These are phyloP conservation scores for Leucoma salicis DNA, from an alignment of 2,888 invertebrate genomes.

Conservation along the genomic window DNA sequence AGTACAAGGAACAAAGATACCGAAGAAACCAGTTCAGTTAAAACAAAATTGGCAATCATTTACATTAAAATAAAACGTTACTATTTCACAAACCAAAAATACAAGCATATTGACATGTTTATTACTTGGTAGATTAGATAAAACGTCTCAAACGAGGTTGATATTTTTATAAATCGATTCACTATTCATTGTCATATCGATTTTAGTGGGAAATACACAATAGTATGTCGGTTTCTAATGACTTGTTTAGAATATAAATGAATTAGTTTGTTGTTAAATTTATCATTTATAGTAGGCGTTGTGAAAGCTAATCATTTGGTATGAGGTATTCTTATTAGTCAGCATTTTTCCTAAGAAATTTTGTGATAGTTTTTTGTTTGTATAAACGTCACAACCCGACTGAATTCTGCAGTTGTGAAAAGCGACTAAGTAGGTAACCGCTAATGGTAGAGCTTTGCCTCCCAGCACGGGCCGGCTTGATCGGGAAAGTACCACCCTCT, in stretches of 20 bases:
- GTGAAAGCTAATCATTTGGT: not conserved
- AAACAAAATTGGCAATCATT: not conserved
- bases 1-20: not conserved
- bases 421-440: no score
- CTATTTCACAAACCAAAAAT: conserved; percentile 1
- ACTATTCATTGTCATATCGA: conserved; percentile 1
- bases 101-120: conserved; percentile 1
- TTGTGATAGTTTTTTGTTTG: no score
- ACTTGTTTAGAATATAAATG: conserved; percentile 1
- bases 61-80: not conserved
- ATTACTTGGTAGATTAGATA: not conserved
- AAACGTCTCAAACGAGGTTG: conserved; percentile 6
- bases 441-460: no score
- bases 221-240: conserved; percentile 2
- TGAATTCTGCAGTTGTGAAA: no score
- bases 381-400: no score
- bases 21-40: not conserved
- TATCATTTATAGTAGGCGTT: not conserved
- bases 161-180: not conserved
- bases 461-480: no score
- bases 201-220: conserved; percentile 1
- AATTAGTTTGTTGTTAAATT: not conserved
- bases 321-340: not conserved
- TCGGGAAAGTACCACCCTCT: no score
- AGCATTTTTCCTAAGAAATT: no score